phyloP scores from a whole-genome alignment of 1,140 invertebrate species.

The Frieseomelitta varia region DNA sequence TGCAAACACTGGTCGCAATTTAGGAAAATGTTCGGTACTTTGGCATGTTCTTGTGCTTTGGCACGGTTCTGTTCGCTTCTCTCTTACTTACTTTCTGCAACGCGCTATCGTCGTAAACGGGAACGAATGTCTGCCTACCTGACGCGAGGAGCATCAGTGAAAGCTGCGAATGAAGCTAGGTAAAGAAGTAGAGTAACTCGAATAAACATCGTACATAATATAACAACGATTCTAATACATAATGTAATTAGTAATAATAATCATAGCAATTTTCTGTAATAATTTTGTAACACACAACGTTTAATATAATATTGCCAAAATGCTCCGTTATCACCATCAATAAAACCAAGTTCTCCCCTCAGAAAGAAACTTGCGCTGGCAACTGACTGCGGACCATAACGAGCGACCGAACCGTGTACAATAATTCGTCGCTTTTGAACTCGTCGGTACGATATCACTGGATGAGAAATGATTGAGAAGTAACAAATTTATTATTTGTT shows the following conservation, averaged over 20 bases:
- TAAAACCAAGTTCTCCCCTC: neutral
- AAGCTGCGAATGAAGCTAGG: neutral
- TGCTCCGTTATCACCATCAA: neutral
- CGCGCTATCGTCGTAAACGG: conserved; percentile 25
- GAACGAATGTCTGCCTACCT: conserved; percentile 30
- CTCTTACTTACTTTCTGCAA: conserved; percentile 24
- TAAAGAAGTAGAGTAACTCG: neutral
- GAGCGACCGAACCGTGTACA: too few species aligned
- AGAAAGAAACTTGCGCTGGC: too few species aligned
- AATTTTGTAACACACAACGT: neutral
- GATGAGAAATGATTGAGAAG: too few species aligned
- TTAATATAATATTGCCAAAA: neutral
- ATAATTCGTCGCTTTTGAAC: too few species aligned
- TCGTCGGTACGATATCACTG: too few species aligned
- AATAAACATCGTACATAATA: too few species aligned
- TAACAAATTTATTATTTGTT: too few species aligned
- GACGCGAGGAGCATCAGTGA: neutral
- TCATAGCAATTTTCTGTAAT: too few species aligned
- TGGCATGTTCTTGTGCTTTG: conserved; percentile 17
- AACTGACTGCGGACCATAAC: too few species aligned
- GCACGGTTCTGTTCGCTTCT: conserved; percentile 5
- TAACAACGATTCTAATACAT: too few species aligned
- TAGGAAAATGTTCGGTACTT: conserved; percentile 13
- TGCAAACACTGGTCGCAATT: conserved; percentile 11
- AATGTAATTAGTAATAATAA: too few species aligned